Evolutionary conservation across 2,113 vertebrate genomes (phyloP).

Genomic region (Rattus rattus): DNA sequence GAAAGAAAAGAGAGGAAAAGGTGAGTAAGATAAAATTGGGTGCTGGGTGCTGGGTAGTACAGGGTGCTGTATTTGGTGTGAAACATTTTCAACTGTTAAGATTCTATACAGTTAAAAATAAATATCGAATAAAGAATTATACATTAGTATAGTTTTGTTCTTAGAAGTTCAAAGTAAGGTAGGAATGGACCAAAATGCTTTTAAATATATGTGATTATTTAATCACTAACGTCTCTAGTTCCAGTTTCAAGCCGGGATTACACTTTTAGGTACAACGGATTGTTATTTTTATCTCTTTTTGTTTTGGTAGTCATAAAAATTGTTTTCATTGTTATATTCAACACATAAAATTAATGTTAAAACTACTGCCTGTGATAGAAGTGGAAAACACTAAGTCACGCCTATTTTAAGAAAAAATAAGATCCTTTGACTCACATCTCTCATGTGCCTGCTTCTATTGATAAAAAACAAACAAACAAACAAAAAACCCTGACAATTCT

Average conservation of each 20-base stretch:
- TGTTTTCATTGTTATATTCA: slow-evolving; percentile 6
- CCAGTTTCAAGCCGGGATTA: slow-evolving; percentile 30
- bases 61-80: not conserved
- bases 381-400: not conserved
- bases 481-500: slow-evolving; percentile 14
- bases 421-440: not conserved
- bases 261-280: not conserved
- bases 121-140: not conserved
- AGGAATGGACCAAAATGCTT: not conserved
- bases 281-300: slow-evolving; percentile 64
- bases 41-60: not conserved
- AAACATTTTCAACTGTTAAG: not conserved
- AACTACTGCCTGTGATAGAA: slow-evolving; percentile 1
- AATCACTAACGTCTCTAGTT: not conserved
- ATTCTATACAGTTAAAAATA: slow-evolving; percentile 7
- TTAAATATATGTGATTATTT: slow-evolving; percentile 10
- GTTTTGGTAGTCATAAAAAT: not conserved
- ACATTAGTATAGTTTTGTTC: not conserved
- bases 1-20: not conserved
- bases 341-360: slow-evolving; percentile 36
- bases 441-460: slow-evolving; percentile 17
- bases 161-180: slow-evolving; percentile 3
- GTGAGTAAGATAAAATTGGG: too few relatives aligned
- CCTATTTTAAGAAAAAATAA: slow-evolving; percentile 27
- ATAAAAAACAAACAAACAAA: not conserved